Base-by-base conservation (phyloP, 2,888 invertebrate species). In the Scaptomyza cyrtandrae region DNA sequence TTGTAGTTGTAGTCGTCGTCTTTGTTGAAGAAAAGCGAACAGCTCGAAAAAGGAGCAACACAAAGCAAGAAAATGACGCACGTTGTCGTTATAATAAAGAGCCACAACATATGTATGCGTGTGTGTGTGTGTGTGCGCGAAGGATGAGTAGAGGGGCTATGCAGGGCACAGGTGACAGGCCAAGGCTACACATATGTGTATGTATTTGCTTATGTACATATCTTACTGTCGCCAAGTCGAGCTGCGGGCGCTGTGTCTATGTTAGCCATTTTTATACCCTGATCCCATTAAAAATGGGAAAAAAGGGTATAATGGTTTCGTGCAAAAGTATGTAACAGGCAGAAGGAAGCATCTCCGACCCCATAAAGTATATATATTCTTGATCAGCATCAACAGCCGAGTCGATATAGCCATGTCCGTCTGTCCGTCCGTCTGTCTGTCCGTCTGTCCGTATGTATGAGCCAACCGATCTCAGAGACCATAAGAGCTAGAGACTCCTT, bases 1-100 rank as follows among this genome's bases (percentile, higher is more conserved):
- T n/a, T n/a, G n/a, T n/a, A n/a, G n/a, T n/a, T n/a, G n/a, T n/a
- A n/a, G 37, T 37, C 9, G 16, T 16, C 14, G 14, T 39, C 0
- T 14, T 39, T 3, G 39, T 9, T 53, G 69, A 64, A 64, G 63
- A 69, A 77, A 70, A 71, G 43, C 63, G 54, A 64, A 60, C 72
- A 66, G 46, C 82, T 78, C 64, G 62, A 75, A 72, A 75, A 72
- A 68, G 67, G 60, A 75, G 61, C 79, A 61, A 58, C 62, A 84
- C 77, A 82, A 71, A 75, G 83, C 60, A 68, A n/a, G 74, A 79
- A 80, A 87, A 87, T 82, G 76, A 85, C 79, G 76, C 86, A 78
- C 75, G 77, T 69, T 84, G 71, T 71, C 68, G 65, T 82, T 80
- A 87, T 82, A 87, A 78, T 78, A 86, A 78, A 72, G 71, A 79